Evolutionary conservation across 2,113 vertebrate genomes (phyloP).

Genomic region (Tretioscincus oriximinensis): DNA sequence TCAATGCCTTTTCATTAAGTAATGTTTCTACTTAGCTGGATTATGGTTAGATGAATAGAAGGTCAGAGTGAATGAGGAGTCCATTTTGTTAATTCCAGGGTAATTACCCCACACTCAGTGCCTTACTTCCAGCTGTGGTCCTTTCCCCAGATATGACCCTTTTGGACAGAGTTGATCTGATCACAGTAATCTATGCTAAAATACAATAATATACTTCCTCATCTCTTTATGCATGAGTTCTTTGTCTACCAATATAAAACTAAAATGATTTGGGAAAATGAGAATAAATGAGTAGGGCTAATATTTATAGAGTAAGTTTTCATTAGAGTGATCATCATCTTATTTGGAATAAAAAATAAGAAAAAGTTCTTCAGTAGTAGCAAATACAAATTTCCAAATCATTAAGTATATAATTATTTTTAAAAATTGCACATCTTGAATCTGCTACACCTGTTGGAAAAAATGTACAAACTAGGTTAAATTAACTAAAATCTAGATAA

Average conservation of each 20-base stretch:
- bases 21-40: not conserved
- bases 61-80: not conserved
- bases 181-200: not conserved
- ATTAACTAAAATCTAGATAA: no score
- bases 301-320: no score
- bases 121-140: no score
- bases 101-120: not conserved
- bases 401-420: no score
- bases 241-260: not conserved
- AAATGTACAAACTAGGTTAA: no score
- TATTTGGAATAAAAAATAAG: not conserved
- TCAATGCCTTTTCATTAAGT: not conserved
- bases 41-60: slow-evolving; percentile 23
- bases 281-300: not conserved
- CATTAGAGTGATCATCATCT: no score
- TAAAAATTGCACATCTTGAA: not conserved
- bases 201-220: not conserved
- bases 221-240: not conserved
- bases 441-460: no score
- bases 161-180: not conserved
- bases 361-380: not conserved
- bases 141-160: no score
- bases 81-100: not conserved
- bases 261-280: not conserved
- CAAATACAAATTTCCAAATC: not conserved